Evolutionary conservation across 1,140 invertebrate genomes (phyloP).

Genomic region (Laodelphax striatellus): DNA sequence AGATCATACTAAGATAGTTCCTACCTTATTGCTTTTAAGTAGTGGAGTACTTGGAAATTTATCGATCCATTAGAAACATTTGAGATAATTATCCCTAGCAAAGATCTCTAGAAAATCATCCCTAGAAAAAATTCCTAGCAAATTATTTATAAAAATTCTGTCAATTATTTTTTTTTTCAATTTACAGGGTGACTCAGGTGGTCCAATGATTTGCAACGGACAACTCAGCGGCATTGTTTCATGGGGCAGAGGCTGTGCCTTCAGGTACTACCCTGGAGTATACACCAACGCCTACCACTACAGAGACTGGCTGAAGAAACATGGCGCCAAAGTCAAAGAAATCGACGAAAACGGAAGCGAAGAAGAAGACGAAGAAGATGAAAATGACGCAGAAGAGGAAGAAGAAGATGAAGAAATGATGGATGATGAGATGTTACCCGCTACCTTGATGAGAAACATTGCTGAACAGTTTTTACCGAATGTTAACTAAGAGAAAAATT

Average conservation of each 20-base stretch:
- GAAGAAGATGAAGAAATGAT: neutral
- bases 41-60: no score
- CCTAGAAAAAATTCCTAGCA: no score
- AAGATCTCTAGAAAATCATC: no score
- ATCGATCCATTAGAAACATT: no score
- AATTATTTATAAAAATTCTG: no score
- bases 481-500: no score
- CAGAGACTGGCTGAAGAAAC: neutral
- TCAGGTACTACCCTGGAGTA: constrained; percentile 40
- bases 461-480: neutral
- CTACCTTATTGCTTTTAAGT: no score
- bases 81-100: no score
- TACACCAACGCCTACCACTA: constrained; percentile 38
- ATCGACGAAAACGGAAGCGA: neutral
- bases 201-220: constrained; percentile 23
- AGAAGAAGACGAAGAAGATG: neutral
- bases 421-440: neutral
- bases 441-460: neutral
- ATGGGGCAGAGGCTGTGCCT: constrained; percentile 42
- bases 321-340: neutral
- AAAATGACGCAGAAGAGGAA: neutral
- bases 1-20: no score
- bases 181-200: constrained; percentile 28
- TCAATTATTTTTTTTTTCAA: neutral
- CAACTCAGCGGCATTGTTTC: constrained; percentile 34